A percentile compares a stretch with the other conserved stretches of the same genome.
These are phyloP conservation scores for Belonocnema kinseyi DNA, from an alignment of 1,140 invertebrate genomes.

Conservation along the genomic window DNA sequence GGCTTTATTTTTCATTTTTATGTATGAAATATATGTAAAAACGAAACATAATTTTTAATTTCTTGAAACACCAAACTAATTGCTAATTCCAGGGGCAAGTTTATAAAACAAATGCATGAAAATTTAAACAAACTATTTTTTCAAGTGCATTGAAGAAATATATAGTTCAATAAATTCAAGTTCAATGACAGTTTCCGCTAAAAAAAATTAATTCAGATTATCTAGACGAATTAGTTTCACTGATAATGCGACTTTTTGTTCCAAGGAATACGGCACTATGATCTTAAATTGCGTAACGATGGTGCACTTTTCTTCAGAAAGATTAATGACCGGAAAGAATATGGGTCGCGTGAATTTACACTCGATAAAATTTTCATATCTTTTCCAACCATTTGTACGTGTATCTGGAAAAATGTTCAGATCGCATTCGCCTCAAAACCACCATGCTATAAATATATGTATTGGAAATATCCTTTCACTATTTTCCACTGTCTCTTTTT, in stretches of 20 bases:
- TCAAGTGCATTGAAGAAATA: no score
- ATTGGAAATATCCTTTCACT: constrained; percentile 44
- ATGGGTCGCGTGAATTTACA: constrained; percentile 52
- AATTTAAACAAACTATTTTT: no score
- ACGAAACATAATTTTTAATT: no score
- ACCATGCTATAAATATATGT: constrained; percentile 44
- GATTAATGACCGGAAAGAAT: constrained; percentile 60
- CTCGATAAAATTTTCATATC: constrained; percentile 59
- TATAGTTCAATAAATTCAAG: no score
- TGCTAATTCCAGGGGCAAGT: no score
- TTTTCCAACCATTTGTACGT: constrained; percentile 40
- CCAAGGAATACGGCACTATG: background rate
- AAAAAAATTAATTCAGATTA: no score
- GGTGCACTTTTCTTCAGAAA: constrained; percentile 34
- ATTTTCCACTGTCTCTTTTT: constrained; percentile 17
- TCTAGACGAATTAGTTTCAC: no score
- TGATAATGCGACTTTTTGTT: constrained; percentile 1
- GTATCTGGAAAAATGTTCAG: constrained; percentile 43
- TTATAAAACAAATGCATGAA: no score
- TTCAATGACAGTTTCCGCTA: no score
- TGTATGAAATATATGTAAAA: no score
- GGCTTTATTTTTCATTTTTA: no score
- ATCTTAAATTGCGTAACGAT: background rate
- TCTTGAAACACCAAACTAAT: no score
- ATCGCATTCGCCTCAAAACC: constrained; percentile 35